phyloP scores from a whole-genome alignment of 1,140 invertebrate species.

The Drosophila repletoides region DNA sequence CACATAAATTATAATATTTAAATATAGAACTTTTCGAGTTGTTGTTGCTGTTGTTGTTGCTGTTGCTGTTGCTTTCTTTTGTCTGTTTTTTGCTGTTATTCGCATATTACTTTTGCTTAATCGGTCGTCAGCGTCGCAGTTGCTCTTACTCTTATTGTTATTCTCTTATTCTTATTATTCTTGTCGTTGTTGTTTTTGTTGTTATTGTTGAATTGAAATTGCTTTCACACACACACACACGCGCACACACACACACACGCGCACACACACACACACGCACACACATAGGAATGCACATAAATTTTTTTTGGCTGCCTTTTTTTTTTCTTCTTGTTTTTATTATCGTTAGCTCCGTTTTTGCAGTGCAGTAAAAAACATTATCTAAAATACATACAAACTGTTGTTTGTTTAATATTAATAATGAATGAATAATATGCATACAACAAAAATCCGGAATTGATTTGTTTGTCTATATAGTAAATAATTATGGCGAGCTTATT shows the following conservation, averaged over 20 bases:
- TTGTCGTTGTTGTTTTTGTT: constrained; percentile 17
- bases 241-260: constrained; percentile 4
- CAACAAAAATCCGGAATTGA: too few relatives aligned
- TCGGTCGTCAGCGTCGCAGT: constrained; percentile 38
- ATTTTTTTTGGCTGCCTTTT: constrained; percentile 8
- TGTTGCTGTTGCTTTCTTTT: constrained; percentile 42
- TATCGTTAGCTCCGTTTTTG: constrained; percentile 33
- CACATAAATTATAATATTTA: constrained; percentile 80
- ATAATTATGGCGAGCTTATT: too few relatives aligned
- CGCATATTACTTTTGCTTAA: constrained; percentile 63
- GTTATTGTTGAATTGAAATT: constrained; percentile 45
- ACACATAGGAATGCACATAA: constrained; percentile 41
- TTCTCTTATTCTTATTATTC: constrained; percentile 12
- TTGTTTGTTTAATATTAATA: too few relatives aligned
- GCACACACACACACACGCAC: constrained; percentile 1
- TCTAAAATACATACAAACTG: too few relatives aligned
- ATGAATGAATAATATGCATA: too few relatives aligned
- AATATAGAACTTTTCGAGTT: constrained; percentile 80
- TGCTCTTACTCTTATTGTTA: constrained; percentile 9
- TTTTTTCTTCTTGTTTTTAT: constrained; percentile 17
- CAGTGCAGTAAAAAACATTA: constrained; percentile 67
- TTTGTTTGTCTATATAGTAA: too few relatives aligned
- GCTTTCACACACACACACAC: constrained; percentile 38
- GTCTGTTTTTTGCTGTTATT: constrained; percentile 34
- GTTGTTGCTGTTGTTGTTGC: constrained; percentile 50